Evolutionary conservation across 2,888 invertebrate genomes (phyloP).

Genomic region (Pollenia amentaria): DNA sequence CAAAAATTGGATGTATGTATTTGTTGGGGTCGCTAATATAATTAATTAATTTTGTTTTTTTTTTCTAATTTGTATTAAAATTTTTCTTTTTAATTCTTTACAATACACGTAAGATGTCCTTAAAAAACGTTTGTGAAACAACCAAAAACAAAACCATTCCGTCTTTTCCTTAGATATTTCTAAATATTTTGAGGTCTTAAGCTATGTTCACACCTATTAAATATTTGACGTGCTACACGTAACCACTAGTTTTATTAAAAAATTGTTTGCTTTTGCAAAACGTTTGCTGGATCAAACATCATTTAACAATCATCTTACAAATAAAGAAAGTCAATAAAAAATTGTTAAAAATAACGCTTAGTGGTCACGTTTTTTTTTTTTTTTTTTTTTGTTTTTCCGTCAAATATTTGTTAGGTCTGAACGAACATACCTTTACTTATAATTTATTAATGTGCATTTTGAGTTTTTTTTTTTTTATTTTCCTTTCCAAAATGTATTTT

Average conservation of each 20-base stretch:
- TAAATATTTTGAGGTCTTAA: neutral
- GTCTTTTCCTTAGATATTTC: conserved; percentile 32
- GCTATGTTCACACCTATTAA: too few species aligned
- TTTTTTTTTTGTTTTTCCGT: neutral
- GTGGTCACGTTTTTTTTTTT: neutral
- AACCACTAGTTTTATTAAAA: neutral
- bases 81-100: neutral
- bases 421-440: too few species aligned
- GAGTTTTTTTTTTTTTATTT: neutral
- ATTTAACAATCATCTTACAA: too few species aligned
- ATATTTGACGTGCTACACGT: neutral
- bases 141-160: conserved; percentile 49
- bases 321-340: too few species aligned
- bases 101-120: conserved; percentile 33
- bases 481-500: conserved; percentile 1
- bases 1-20: neutral
- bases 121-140: conserved; percentile 31
- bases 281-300: too few species aligned
- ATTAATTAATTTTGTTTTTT: conserved; percentile 43
- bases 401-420: too few species aligned
- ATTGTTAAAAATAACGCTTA: too few species aligned
- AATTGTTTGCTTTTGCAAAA: too few species aligned
- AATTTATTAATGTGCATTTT: neutral
- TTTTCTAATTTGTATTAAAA: conserved; percentile 44
- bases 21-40: conserved; percentile 21